Evolutionary conservation across 1,140 invertebrate species (phyloP), one percentile per base, ranked within the genome.

Genomic region (Tetragonula clypearis): DNA sequence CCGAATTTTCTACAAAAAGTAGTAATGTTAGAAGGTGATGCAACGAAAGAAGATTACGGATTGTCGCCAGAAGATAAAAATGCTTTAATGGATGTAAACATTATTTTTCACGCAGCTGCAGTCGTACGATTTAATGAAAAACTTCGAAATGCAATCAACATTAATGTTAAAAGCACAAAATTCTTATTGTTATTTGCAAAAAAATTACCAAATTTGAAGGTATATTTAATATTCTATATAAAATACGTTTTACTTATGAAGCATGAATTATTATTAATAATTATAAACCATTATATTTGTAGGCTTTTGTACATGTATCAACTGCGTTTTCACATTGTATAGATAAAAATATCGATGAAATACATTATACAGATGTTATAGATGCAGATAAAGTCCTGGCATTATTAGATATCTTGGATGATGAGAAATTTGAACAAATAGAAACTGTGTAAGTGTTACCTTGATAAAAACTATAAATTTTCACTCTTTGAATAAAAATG

Each of bases 41-140:
- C 96, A 14, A 92, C 94, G 30, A 77, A 95, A 55, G 92, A 94
- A 11, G 95, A 95, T 60, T 92, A 97, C 1, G 97, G 96, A 11
- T 92, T 98, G 6, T 95, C 94, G 41, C 84, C 92, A 8, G 90
- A 95, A 35, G 95, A 97, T 91, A 87, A 93, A 12, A 79, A 95
- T 73, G 85, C 94, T 11, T 88, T 98, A 6, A 89, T 91, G 68
- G 92, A 96, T n/a, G 89, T 91, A 1, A 83, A 96, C 49, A 95
- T 98, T 72, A 96, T 99, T n/a, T 98, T 99, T 92, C 98, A 99
- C 91, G 97, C 96, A 11, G 98, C 98, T 3, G 98, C 98, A 1
- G 98, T 98, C n/a, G 96, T 99, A 17, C 96, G 97, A 91, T 99
- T 99, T 93, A 97, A 98, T 93, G 98, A 98, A 93, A 96, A 96